Evolutionary conservation across 1,140 invertebrate genomes (phyloP), one percentile per base, ranked within the genome.

Genomic region (Plectrocnemia conspersa): DNA sequence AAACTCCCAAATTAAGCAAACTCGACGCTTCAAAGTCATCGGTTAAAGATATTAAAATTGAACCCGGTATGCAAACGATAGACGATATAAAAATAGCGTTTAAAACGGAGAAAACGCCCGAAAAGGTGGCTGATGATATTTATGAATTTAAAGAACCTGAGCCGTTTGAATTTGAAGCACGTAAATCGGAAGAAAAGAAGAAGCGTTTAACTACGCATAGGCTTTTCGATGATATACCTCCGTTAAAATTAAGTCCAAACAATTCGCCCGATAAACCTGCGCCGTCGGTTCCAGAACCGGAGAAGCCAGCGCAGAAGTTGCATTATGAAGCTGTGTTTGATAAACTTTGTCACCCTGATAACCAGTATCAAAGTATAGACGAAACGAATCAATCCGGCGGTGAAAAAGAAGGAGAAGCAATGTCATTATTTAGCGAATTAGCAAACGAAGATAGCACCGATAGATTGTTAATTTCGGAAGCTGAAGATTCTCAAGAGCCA

Each of bases 91-190:
- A 59, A 18, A 53, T 64, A 4, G 66, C 74, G 7, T 44, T 53
- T 7, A 59, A 63, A 50, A 29, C 44, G 10, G 50, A 59, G 1
- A 71, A 73, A 52, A 63, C 64, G 1, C 55, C 66, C 11, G 72
- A 77, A 16, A 74, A 74, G 58, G 67, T 71, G 55, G 76, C 79
- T 4, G 83, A 85, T 61, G 88, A 90, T 68, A 82, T 90, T 65
- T 92, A 92, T 62, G 89, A 92, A 68, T 92, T 92, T 64, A 91
- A 91, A 69, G 89, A 92, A 72, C 86, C 87, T 0, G 88, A 91
- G 69, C 86, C 88, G 0, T 90, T 90, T 64, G 86, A 90, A 67
- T 83, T 89, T 61, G 85, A 89, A 68, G 78, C 84, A 7, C 77
- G 84, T 32, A 74, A 77, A 40, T 61, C 67, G 16, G 79, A 81